These are phyloP conservation scores for Drosophila fuyamai DNA, from an alignment of 1,140 invertebrate genomes.

Conservation along the genomic window DNA sequence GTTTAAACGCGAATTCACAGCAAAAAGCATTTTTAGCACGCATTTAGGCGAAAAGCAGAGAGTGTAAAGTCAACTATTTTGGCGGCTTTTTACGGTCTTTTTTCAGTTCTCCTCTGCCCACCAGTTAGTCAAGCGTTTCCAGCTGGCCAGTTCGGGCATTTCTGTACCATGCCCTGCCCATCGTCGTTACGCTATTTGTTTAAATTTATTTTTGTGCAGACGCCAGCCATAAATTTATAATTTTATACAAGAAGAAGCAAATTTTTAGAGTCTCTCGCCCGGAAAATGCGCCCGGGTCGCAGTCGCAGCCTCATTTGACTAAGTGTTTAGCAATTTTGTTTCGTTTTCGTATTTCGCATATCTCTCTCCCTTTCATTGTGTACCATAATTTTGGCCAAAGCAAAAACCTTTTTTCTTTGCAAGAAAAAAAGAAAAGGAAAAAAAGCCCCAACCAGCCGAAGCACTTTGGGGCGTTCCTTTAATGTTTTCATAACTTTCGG, in stretches of 20 bases:
- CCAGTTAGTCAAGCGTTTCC: constrained; percentile 54
- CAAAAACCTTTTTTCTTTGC: constrained; percentile 30
- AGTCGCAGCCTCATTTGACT: constrained; percentile 53
- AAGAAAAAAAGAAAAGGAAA: not conserved
- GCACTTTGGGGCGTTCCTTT: constrained; percentile 43
- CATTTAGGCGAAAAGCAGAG: not conserved
- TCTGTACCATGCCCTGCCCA: constrained; percentile 23
- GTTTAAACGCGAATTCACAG: not conserved
- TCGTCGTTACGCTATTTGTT: constrained; percentile 37
- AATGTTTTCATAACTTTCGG: constrained; percentile 80
- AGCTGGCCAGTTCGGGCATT: constrained; percentile 20
- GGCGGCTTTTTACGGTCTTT: constrained; percentile 15
- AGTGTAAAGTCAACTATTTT: constrained; percentile 33
- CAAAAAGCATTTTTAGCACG: constrained; percentile 18
- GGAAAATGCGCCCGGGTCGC: constrained; percentile 63
- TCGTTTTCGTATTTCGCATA: constrained; percentile 44
- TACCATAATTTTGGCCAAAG: constrained; percentile 21
- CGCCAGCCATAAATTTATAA: constrained; percentile 76
- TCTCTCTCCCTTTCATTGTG: constrained; percentile 1
- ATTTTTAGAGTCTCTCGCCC: constrained; percentile 69
- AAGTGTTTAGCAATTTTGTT: constrained; percentile 73
- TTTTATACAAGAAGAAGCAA: constrained; percentile 53
- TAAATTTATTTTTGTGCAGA: constrained; percentile 59
- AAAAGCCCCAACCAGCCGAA: constrained; percentile 6
- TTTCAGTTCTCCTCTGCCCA: constrained; percentile 11